Conservation (phyloP, 2,888 invertebrate species). For the Pachliopta kotzebuea region DNA sequence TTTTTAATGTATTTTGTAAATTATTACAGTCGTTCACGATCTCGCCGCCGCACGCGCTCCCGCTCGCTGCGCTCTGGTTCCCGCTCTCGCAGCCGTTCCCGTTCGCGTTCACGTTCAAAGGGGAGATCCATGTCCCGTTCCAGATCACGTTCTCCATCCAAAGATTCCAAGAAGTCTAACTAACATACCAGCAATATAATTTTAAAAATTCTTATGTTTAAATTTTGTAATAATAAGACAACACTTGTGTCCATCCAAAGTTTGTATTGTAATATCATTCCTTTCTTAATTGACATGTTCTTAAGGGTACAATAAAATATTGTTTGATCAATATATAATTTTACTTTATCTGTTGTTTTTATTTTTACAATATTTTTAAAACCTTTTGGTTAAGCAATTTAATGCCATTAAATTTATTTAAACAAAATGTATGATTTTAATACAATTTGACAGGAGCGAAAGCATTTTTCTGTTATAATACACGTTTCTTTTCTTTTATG, state of each 20-base stretch:
- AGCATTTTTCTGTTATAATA: too few species aligned
- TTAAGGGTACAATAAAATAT: slow-evolving; percentile 52
- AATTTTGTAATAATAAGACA: slow-evolving; percentile 29
- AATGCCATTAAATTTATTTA: too few species aligned
- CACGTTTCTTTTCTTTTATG: too few species aligned
- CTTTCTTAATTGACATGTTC: slow-evolving; percentile 50
- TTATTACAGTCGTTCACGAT: slow-evolving; percentile 80
- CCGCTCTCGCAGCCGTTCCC: slow-evolving; percentile 68
- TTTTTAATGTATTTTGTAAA: slow-evolving; percentile 23
- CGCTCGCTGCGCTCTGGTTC: slow-evolving; percentile 77
- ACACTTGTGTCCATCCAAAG: slow-evolving; percentile 30
- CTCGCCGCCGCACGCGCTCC: slow-evolving; percentile 82
- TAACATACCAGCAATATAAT: slow-evolving; percentile 39
- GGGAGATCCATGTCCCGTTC: slow-evolving; percentile 74
- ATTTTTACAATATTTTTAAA: not conserved
- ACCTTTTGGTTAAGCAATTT: not conserved
- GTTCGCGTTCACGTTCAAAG: slow-evolving; percentile 77
- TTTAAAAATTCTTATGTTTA: slow-evolving; percentile 31
- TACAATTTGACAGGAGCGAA: too few species aligned
- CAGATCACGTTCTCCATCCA: slow-evolving; percentile 72
- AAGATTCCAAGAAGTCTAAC: slow-evolving; percentile 75
- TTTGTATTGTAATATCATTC: slow-evolving; percentile 52
- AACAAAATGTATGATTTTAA: too few species aligned
- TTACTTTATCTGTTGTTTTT: slow-evolving; percentile 11
- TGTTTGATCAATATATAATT: slow-evolving; percentile 59